Evolutionary conservation across 2,888 invertebrate genomes (phyloP), one percentile per base, ranked within the genome.

Genomic region (Drosophila mimica): DNA sequence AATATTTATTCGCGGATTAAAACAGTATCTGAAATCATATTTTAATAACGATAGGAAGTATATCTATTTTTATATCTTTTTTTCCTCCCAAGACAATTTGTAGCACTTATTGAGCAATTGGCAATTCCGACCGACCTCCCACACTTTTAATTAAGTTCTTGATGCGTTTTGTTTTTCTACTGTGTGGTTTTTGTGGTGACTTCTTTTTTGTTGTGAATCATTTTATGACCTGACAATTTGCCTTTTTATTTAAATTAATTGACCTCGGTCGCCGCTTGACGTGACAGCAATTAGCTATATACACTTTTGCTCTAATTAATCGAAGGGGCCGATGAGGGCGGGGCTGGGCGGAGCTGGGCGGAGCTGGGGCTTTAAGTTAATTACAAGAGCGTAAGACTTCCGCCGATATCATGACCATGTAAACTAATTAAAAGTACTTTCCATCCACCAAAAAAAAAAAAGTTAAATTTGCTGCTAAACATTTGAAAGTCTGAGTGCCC

Each of bases 211-310:
- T 52, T 66, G 51, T 58, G 48, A 61, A 73, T 69, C 66, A 61
- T 71, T 79, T 69, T 34, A 71, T 65, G 85, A 74, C 33, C 74
- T 58, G 66, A 64, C 83, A 81, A 76, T 67, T 88, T 80, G 81
- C 51, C 79, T 71, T 82, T 90, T 80, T 89, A 88, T 88, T 90
- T 89, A 89, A 88, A 88, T 88, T 79, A 90, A 88, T 90, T 88
- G 89, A 90, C 88, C 88, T 73, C 70, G 67, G 69, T 68, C 72
- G 38, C 38, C 54, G 84, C 79, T 70, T 74, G 78, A 78, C 82
- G 74, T 86, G 87, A 83, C 78, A 89, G 88, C 90, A 90, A 88
- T 88, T 88, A 90, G 78, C 76, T 68, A 63, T 69, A 57, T 74
- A 31, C 52, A 33, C 53, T 70, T 69, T 67, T 75, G 79, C 68